These are phyloP conservation scores for Ibidorhyncha struthersii DNA, from an alignment of 2,113 vertebrate species.

Conservation along the genomic window DNA sequence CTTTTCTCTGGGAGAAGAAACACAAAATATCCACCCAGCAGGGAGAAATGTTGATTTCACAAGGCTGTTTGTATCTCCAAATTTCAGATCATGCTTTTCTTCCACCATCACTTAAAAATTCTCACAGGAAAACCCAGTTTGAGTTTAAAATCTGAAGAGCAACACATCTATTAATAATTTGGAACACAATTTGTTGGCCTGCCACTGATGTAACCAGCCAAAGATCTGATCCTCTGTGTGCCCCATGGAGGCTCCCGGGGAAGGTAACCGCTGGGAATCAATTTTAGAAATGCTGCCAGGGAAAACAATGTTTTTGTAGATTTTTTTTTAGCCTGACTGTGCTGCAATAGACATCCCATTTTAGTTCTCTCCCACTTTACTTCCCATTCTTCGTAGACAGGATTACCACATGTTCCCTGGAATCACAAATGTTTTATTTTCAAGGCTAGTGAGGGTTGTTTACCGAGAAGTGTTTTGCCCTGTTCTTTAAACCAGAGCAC, in stretches of 20 bases:
- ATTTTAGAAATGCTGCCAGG: not conserved
- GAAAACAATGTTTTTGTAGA: not conserved
- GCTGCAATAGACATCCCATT: not conserved
- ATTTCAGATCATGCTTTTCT: not conserved
- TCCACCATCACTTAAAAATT: not conserved
- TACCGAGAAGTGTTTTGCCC: not conserved
- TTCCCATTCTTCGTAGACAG: not conserved
- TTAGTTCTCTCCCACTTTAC: not conserved
- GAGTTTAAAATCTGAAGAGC: not conserved
- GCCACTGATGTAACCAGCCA: not conserved
- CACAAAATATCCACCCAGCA: not conserved
- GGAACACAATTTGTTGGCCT: not conserved
- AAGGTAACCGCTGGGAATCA: not conserved
- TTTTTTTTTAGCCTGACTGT: not conserved
- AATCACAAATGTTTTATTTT: conserved; percentile 2
- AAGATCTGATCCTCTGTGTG: not conserved
- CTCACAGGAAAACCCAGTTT: not conserved
- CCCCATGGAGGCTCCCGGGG: not conserved
- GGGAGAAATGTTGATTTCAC: not conserved
- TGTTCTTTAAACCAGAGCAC: not conserved
- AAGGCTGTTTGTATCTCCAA: not conserved
- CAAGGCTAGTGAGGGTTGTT: not conserved
- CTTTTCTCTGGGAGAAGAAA: not conserved
- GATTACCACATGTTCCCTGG: not conserved
- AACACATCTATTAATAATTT: not conserved